A percentile compares a stretch with the other conserved stretches of the same genome.
Conservation (phyloP, 2,888 invertebrate species). For the Platycnemis pennipes region DNA sequence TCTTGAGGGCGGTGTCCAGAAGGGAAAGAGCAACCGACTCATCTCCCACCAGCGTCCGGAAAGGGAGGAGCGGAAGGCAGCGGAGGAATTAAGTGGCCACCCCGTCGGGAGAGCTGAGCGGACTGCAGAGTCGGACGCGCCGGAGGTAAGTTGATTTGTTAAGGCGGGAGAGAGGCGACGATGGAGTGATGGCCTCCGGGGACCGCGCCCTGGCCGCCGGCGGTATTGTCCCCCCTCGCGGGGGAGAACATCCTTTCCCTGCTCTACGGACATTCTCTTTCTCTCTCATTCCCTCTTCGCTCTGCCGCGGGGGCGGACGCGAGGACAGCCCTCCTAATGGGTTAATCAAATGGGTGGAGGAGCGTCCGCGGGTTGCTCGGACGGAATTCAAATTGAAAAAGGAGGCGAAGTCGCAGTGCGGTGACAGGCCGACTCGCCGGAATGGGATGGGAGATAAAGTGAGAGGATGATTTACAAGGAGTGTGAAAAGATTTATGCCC, state of each 20-base stretch:
- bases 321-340: neutral
- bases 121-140: neutral
- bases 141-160: neutral
- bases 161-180: neutral
- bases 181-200: neutral
- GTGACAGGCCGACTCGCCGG: neutral
- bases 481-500: neutral
- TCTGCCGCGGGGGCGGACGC: neutral
- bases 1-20: neutral
- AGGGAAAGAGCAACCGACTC: neutral
- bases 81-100: neutral
- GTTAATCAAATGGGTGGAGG: neutral
- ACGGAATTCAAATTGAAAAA: conserved; percentile 4
- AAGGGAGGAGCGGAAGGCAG: neutral
- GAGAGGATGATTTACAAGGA: neutral
- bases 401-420: neutral
- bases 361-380: neutral
- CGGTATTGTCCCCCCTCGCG: neutral
- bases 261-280: neutral
- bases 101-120: neutral
- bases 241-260: neutral
- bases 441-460: neutral
- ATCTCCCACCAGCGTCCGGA: neutral
- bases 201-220: neutral
- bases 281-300: neutral